Percentiles rank a stretch among this genome's conserved stretches.
These are phyloP conservation scores for Anser cygnoides DNA, from an alignment of 2,113 vertebrate species.

Conservation along the genomic window DNA sequence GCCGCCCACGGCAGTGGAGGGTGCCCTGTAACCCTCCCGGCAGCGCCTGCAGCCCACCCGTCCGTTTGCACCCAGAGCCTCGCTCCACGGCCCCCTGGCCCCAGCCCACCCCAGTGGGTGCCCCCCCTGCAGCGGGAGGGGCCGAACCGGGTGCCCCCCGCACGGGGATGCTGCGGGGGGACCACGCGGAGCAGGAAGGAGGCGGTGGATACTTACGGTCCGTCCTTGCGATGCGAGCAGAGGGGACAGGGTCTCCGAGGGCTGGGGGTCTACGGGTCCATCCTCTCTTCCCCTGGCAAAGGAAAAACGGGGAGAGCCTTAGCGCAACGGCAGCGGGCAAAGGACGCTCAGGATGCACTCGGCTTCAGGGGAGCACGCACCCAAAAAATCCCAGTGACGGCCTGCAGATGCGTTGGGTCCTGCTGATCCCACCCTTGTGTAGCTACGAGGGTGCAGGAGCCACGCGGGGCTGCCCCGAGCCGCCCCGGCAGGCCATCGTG, in stretches of 20 bases:
- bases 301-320: neutral
- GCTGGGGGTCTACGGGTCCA: neutral
- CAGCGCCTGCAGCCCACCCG: no score
- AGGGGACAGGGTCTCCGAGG: neutral
- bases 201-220: constrained; percentile 29
- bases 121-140: no score
- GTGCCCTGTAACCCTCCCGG: no score
- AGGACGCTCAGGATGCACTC: no score
- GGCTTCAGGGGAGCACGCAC: accelerated
- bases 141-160: no score
- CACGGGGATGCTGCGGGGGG: no score
- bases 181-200: neutral
- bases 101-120: no score
- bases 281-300: constrained; percentile 49
- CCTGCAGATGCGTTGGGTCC: neutral
- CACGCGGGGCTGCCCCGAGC: neutral
- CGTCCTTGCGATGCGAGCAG: neutral
- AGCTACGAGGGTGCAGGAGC: no score
- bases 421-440: neutral
- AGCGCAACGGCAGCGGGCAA: neutral
- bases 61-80: neutral
- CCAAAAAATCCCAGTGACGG: no score
- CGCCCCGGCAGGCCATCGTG: accelerated
- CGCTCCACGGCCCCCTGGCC: no score
- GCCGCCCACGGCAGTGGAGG: no score